Evolutionary conservation across 2,888 invertebrate species (phyloP), one percentile per base, ranked within the genome.

Genomic region (Drosophila anomelani): DNA sequence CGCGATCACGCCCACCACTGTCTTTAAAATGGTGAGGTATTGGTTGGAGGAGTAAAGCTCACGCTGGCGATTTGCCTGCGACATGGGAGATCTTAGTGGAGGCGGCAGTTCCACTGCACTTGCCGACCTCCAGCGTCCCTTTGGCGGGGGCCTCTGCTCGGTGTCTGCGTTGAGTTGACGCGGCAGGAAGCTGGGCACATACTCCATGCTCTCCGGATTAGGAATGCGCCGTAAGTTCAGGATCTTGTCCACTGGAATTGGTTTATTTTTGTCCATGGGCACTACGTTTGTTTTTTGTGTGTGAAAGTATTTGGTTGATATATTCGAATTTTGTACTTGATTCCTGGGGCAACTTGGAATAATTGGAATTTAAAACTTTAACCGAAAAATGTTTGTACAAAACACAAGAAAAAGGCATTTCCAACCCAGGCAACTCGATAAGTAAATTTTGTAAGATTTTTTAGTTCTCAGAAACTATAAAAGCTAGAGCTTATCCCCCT

Each of bases 41-140:
- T 47, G 75, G 10, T 41, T 32, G 7, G 54, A 20, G 1, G 72
- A 38, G 12, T 29, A 44, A 1, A 56, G 5, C 10, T 76, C 29
- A 0, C 51, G 34, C 0, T 57, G 62, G n/a, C 54, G 46, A 29
- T 57, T 56, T 0, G 29, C 13, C 0, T 64, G 70, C 1, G 80
- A 68, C 8, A 39, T 23, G 1, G n/a, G 34, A 3, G 70, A 73
- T 10, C 86, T 73, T 1, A 56, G 53, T 8, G 80, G 72, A 6
- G 76, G 73, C 6, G 84, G 73, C 44, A 80, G 23, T 1, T 68
- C 41, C 2, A 43, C 13, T 0, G 47, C 15, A 17, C 74, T 74
- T 0, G 41, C 61, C 13, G 46, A 20, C 10, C 36, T 23, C 44
- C 72, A 15, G 17, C 44, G 23, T 39, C 32, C n/a, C 29, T 43